These are phyloP conservation scores for Napeogenes inachia DNA, from an alignment of 2,888 invertebrate genomes.

Conservation along the genomic window DNA sequence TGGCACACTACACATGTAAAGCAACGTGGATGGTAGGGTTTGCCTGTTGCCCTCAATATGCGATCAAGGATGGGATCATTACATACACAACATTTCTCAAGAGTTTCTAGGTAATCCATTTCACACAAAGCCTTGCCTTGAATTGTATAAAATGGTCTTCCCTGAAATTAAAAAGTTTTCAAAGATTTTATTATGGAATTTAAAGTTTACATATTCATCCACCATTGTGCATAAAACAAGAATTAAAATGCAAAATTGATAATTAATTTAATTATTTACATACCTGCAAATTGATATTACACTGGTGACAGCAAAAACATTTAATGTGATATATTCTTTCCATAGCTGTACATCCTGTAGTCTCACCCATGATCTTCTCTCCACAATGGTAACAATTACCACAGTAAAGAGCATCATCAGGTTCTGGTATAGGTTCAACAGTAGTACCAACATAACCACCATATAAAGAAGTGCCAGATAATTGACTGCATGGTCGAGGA, in stretches of 20 bases:
- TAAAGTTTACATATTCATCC: background rate
- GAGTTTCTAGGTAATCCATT: conserved; percentile 94
- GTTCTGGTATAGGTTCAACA: conserved; percentile 88
- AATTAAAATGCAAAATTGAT: background rate
- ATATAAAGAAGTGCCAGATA: conserved; percentile 79
- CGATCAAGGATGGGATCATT: conserved; percentile 95
- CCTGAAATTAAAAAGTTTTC: conserved; percentile 68
- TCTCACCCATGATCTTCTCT: conserved; percentile 94
- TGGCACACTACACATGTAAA: conserved; percentile 98
- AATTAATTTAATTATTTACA: conserved; percentile 15
- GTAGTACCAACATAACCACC: conserved; percentile 83
- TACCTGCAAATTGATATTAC: conserved; percentile 88
- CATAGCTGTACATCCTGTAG: conserved; percentile 98
- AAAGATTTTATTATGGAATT: background rate
- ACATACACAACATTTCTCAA: conserved; percentile 99
- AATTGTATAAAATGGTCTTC: conserved; percentile 95
- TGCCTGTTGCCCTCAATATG: conserved; percentile 96
- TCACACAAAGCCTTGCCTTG: conserved; percentile 98
- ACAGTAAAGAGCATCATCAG: conserved; percentile 82
- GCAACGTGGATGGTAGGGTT: conserved; percentile 98
- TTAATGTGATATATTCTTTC: conserved; percentile 96
- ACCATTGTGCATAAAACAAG: too few species aligned
- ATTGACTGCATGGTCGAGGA: conserved; percentile 77
- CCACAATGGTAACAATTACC: conserved; percentile 96
- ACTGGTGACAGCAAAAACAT: conserved; percentile 96